Evolutionary conservation across 1,140 invertebrate genomes (phyloP), one percentile per base, ranked within the genome.

Genomic region (Acromyrmex charruanus): DNA sequence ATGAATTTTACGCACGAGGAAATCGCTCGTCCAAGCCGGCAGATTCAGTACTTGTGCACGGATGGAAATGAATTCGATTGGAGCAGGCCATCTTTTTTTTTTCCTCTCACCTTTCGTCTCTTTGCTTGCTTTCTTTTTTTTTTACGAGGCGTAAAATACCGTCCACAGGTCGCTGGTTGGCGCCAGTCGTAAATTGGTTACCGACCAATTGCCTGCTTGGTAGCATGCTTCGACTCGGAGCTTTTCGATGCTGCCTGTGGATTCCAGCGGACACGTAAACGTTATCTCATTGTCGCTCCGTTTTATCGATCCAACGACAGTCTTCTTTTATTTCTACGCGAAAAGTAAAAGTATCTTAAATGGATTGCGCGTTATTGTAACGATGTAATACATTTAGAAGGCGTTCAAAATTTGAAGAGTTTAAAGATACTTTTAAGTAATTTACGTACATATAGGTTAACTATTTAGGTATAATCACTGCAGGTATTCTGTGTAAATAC

Each of bases 1-100:
- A 90, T 88, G 88, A 89, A 90, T 90, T 89, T 90, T 90, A 90
- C 85, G 87, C 86, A 87, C 55, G 88, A 44, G 39, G 63, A 74
- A 89, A 85, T 84, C 79, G 86, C 55, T 85, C 86, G 79, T 87
- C 75, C 72, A 81, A 63, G 39, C 79, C 58, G 69, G 66, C 74
- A 87, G 88, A 87, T 84, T 90, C 88, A 65, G 72, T 79, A 87
- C 85, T 89, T 74, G 63, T 86, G 74, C 71, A 85, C 49, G 71
- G 75, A 87, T 85, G 79, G 77, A 87, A 90, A 90, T 89, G 85
- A 71, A 86, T 90, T 89, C 72, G 89, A 87, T 89, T 80, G 86
- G 80, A 89, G 89, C 58, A 65, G 31, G 53, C 69, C 63, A 74
- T 65, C 65, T 74, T 87, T 81, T 85, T 25, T 39, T 66, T 77